phyloP scores from a whole-genome alignment of 1,140 invertebrate species.

The Musca vetustissima region DNA sequence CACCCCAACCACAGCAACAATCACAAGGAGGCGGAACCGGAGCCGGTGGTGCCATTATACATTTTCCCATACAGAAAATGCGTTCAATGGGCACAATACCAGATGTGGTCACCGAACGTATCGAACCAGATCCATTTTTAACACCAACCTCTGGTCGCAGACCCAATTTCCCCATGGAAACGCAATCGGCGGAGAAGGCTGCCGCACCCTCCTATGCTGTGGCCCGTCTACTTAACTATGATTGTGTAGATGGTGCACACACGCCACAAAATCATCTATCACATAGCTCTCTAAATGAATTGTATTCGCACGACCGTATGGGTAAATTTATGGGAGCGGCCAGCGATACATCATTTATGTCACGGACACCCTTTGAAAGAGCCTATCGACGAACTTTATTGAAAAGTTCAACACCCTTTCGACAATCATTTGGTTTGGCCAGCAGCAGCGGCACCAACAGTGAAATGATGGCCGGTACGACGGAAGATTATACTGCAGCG shows the following conservation, averaged over 20 bases:
- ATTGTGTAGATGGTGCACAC: slow-evolving; percentile 38
- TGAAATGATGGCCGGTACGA: neutral
- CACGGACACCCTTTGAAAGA: slow-evolving; percentile 50
- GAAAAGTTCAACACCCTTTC: slow-evolving; percentile 34
- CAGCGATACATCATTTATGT: slow-evolving; percentile 37
- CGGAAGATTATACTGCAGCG: slow-evolving; percentile 30
- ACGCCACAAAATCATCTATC: slow-evolving; percentile 16
- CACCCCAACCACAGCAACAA: slow-evolving; percentile 28
- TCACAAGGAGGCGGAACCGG: no score
- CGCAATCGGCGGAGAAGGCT: slow-evolving; percentile 43
- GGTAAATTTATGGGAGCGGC: slow-evolving; percentile 10
- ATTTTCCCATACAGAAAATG: slow-evolving; percentile 54
- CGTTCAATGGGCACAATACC: slow-evolving; percentile 54
- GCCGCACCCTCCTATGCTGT: slow-evolving; percentile 32
- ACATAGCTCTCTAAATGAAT: slow-evolving; percentile 26
- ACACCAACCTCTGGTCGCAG: slow-evolving; percentile 46
- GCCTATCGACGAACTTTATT: slow-evolving; percentile 47
- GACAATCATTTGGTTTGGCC: slow-evolving; percentile 30
- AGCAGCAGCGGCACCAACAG: neutral
- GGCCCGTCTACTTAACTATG: slow-evolving; percentile 43
- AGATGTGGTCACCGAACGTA: slow-evolving; percentile 46
- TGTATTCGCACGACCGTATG: slow-evolving; percentile 29
- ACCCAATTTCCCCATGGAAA: slow-evolving; percentile 39
- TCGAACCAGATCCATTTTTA: slow-evolving; percentile 49
- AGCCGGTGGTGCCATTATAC: no score